Evolutionary conservation across 2,888 invertebrate species (phyloP).

Genomic region (Drosophila greeni): DNA sequence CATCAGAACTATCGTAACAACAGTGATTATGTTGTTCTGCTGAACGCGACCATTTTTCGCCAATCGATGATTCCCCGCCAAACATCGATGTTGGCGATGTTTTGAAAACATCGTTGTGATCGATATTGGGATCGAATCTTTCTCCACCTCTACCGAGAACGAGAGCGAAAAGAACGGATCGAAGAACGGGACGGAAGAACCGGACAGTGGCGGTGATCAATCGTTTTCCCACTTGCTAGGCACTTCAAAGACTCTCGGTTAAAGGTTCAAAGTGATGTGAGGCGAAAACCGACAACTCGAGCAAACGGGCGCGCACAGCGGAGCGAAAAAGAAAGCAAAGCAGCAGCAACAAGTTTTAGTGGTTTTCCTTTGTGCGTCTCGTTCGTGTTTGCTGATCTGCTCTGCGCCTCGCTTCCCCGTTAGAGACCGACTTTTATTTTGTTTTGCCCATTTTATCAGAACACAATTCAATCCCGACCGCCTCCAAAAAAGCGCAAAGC

Average conservation of each 20-base stretch:
- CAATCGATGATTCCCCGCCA: too few species aligned
- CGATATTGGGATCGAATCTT: too few species aligned
- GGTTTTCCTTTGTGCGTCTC: constrained; percentile 53
- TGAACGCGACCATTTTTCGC: too few species aligned
- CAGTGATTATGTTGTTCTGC: too few species aligned
- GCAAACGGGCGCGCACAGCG: constrained; percentile 41
- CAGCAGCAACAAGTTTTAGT: constrained; percentile 59
- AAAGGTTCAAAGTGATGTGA: constrained; percentile 55
- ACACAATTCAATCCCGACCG: constrained; percentile 51
- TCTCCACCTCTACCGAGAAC: neutral
- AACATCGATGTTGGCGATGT: too few species aligned
- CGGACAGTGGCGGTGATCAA: constrained; percentile 21
- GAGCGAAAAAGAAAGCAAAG: constrained; percentile 43
- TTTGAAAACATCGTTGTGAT: too few species aligned
- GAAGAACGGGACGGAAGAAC: too few species aligned
- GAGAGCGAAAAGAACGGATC: constrained; percentile 2
- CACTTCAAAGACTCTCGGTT: constrained; percentile 57
- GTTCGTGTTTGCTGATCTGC: constrained; percentile 58
- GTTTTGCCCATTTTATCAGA: constrained; percentile 50
- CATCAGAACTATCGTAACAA: too few species aligned
- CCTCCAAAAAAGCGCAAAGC: constrained; percentile 67
- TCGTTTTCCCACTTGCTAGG: constrained; percentile 32
- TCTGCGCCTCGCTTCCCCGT: constrained; percentile 54
- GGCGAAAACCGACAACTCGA: constrained; percentile 38
- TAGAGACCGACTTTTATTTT: constrained; percentile 65